Evolutionary conservation across 2,797 vertebrate genomes (phyloP), one percentile per base, ranked within the genome.

Genomic region (Anabas testudineus): DNA sequence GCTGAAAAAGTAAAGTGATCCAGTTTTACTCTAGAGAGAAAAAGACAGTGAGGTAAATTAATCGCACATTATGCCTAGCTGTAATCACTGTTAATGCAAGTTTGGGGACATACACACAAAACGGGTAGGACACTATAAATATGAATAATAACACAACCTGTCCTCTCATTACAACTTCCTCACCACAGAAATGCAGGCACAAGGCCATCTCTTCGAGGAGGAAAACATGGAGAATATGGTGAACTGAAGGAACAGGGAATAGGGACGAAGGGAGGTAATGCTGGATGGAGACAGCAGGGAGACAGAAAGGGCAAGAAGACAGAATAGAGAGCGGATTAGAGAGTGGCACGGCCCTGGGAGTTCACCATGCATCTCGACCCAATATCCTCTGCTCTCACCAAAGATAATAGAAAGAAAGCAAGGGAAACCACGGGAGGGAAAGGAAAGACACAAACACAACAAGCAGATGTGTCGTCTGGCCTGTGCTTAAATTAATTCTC

Each of bases 401-500:
- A 76, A 84, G 86, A 91, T 89, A 91, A 91, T 89, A 83, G 86
- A 79, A 79, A 39, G 67, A 90, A 86, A 81, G 84, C 76, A 80
- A 86, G 71, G 57, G 73, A 88, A 89, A 81, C 90, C 78, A 78
- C 74, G 5, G 88, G 89, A 87, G 88, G 85, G 74, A 76, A 74
- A 59, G 79, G 81, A 81, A 80, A 88, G 86, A 88, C 85, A 88
- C 58, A 60, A 63, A 83, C 80, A 86, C 86, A 84, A 88, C 86
- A 86, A 91, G 83, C 82, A 87, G 88, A 91, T 88, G 89, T 87
- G 87, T 92, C 72, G 80, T 86, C 90, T 88, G 85, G 88, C 64
- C 81, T 36, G 80, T 37, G 53, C 87, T 86, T 81, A 86, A 90
- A 91, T 88, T 88, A 91, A 92, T 90, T 83, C 90, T 83, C 86